phyloP scores from a whole-genome alignment of 1,140 invertebrate species.

The Scaptomyza pallida region DNA sequence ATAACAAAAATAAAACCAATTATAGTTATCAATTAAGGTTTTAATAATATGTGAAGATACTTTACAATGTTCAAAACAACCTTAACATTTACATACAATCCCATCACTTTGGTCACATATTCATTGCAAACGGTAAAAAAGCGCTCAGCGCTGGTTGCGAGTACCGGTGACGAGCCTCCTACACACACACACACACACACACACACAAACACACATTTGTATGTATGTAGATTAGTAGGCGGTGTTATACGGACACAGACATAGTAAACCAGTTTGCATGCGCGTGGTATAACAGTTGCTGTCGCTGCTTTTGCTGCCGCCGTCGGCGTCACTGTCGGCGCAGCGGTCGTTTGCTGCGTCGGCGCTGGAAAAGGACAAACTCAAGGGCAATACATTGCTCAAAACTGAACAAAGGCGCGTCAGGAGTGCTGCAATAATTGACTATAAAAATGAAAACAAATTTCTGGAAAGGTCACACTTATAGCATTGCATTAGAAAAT shows the following conservation, averaged over 20 bases:
- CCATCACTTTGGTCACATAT: not conserved
- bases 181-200: conserved; percentile 24
- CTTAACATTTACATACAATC: not conserved
- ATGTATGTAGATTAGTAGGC: conserved; percentile 13
- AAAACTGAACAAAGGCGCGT: conserved; percentile 34
- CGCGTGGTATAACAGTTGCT: conserved; percentile 58
- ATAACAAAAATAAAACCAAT: too few species aligned
- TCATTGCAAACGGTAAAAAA: not conserved
- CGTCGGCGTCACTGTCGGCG: conserved; percentile 15
- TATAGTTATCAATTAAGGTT: not conserved
- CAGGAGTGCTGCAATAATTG: conserved; percentile 22
- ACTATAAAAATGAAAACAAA: conserved; percentile 10
- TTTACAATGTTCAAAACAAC: not conserved
- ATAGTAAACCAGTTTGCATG: conserved; percentile 68
- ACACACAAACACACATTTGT: not conserved
- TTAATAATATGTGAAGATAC: not conserved
- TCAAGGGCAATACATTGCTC: conserved; percentile 68
- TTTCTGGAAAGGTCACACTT: not conserved
- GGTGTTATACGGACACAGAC: conserved; percentile 28
- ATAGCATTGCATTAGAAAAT: conserved; percentile 1
- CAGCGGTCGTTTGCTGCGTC: conserved; percentile 32
- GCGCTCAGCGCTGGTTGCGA: conserved; percentile 6
- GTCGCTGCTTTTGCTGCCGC: conserved; percentile 17
- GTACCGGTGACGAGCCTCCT: conserved; percentile 66
- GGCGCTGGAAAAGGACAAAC: conserved; percentile 73